Base-by-base conservation (phyloP, 92 coral and sea anemone genomes). In the Montipora capitata region DNA sequence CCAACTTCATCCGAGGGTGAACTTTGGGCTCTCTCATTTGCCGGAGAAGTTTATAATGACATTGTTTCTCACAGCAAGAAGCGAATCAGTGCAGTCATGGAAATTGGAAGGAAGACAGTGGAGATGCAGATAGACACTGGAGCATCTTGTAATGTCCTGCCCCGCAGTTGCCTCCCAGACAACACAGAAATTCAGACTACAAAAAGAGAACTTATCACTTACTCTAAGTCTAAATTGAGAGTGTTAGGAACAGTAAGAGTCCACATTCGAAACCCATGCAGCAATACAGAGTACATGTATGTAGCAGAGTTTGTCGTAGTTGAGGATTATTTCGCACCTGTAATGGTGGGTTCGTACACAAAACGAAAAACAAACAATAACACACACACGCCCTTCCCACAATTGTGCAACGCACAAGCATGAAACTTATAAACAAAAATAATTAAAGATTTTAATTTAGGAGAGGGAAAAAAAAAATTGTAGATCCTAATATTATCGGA, bases 271-370 rank as follows among this genome's bases (percentile, higher is more conserved):
- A 75, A 83, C 78, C 88, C 88, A 38, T 75, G 75, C 17, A 84
- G 58, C 39, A 42, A 42, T 35, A 72, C 18, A 63, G 57, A 65
- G 69, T 59, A 84, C 35, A 27, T 27, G 35, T 27, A 27, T 74
- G 39, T 16, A 10, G 85, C 9, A 61, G 79, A 84, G 16, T 87
- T 78, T 78, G 65, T 66, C 4, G 76, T 86, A 42, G 91, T 87
- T 51, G 66, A 87, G 49, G 76, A 77, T 76, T 61, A 68, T 3
- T 78, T 45, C 85, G 52, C 85, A 52, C 86, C 78, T 65, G 17
- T 79, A 78, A 27, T 79, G 15, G 86, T 42, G 61, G 45, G 15
- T 38, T 85, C 1, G 38, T 78, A 27, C 90, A 78, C 68, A 45
- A 68, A 65, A 78, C 65, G 79, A 76, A 69, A 10, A 13, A 56